Percentiles rank a stretch among this genome's conserved stretches.
Conservation (phyloP, 1,140 invertebrate species). For the Tetraneura akinire region DNA sequence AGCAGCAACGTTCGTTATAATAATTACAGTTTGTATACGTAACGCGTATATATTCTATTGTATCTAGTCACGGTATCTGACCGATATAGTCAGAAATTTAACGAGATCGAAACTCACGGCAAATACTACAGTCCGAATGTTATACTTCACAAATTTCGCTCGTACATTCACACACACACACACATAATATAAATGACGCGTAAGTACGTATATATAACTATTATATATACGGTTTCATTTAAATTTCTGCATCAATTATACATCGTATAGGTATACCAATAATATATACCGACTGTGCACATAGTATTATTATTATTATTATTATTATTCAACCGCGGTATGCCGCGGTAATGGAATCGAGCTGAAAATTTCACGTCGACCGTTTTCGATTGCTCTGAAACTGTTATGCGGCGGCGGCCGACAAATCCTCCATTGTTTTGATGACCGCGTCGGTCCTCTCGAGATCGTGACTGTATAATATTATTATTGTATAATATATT, state of each 20-base stretch:
- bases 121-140: neutral
- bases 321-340: neutral
- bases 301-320: neutral
- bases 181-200: no score
- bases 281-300: no score
- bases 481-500: no score
- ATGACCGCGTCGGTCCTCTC: slow-evolving; percentile 21
- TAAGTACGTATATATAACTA: no score
- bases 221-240: neutral
- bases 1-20: no score
- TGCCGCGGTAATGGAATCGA: neutral
- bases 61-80: no score
- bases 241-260: neutral
- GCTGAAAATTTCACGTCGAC: slow-evolving; percentile 2
- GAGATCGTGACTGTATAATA: slow-evolving; percentile 16
- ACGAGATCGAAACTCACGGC: neutral
- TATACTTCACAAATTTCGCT: neutral
- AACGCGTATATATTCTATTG: no score
- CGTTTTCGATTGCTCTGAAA: slow-evolving; percentile 1
- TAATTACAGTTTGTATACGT: no score
- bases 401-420: neutral
- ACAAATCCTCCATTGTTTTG: slow-evolving; percentile 24
- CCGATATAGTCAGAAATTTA: no score
- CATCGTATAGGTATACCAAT: no score
- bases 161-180: no score